phyloP scores from a whole-genome alignment of 1,140 invertebrate genomes.

The Plectus sambesii region DNA sequence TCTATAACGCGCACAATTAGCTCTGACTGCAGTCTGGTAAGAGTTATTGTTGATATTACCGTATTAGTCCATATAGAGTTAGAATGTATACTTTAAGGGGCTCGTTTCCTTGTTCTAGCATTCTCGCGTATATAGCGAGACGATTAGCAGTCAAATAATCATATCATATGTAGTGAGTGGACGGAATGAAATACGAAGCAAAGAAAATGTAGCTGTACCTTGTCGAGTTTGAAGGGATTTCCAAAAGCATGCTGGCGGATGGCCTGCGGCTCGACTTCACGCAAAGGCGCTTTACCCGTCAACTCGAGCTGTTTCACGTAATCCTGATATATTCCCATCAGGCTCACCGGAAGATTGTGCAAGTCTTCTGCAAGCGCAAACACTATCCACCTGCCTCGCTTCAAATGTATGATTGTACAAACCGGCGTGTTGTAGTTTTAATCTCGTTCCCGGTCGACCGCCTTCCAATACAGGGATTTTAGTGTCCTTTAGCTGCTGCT shows the following conservation, averaged over 20 bases:
- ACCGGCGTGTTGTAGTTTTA: slow-evolving; percentile 66
- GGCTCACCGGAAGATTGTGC: slow-evolving; percentile 29
- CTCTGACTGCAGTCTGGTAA: no score
- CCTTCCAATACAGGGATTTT: slow-evolving; percentile 33
- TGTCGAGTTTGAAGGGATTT: slow-evolving; percentile 43
- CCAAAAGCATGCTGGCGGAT: slow-evolving; percentile 37
- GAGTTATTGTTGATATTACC: no score
- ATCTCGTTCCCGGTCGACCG: slow-evolving; percentile 32
- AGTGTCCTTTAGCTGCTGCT: slow-evolving; percentile 65
- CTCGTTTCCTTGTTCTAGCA: no score
- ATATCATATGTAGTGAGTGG: no score
- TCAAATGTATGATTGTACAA: slow-evolving; percentile 16
- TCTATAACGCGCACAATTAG: no score
- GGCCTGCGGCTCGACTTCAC: slow-evolving; percentile 32
- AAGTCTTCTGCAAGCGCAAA: slow-evolving; percentile 37
- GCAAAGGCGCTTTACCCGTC: slow-evolving; percentile 32
- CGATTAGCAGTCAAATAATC: no score
- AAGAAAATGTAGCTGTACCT: no score
- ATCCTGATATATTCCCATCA: slow-evolving; percentile 41
- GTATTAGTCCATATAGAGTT: no score
- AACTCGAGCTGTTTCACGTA: slow-evolving; percentile 28
- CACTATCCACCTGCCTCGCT: slow-evolving; percentile 3
- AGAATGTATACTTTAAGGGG: no score
- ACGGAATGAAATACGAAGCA: no score
- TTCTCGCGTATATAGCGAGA: no score